A percentile compares a stretch with the other conserved stretches of the same genome.
These are phyloP conservation scores for Maconellicoccus hirsutus DNA, from an alignment of 1,140 invertebrate species.

Conservation along the genomic window DNA sequence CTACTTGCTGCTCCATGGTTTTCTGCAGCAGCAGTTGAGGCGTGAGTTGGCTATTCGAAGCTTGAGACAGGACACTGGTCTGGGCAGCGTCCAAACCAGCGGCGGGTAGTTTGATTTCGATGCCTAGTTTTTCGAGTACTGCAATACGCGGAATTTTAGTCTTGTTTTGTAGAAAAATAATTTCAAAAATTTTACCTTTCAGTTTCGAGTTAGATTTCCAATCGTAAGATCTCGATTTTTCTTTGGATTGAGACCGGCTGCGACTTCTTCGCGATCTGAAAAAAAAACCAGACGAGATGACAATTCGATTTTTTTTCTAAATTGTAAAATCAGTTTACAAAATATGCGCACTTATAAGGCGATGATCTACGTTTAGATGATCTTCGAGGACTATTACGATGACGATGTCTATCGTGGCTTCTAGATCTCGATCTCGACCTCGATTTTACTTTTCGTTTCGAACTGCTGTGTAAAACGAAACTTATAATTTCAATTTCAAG, in stretches of 20 bases:
- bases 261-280: conserved; percentile 9
- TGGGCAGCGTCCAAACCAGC: neutral
- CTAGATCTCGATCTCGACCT: neutral
- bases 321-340: neutral
- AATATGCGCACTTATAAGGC: neutral
- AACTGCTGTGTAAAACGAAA: neutral
- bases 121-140: conserved; percentile 32
- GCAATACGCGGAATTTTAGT: too few relatives aligned
- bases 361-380: neutral
- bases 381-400: neutral
- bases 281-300: neutral
- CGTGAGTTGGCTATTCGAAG: conserved; percentile 23
- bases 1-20: conserved; percentile 28
- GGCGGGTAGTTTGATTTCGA: conserved; percentile 30
- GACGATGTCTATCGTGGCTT: neutral
- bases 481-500: too few relatives aligned
- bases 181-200: conserved; percentile 19
- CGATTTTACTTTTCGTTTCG: neutral
- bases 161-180: too few relatives aligned
- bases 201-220: conserved; percentile 4
- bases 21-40: conserved; percentile 27
- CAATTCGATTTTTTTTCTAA: too few relatives aligned
- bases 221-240: neutral
- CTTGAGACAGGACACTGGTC: too few relatives aligned
- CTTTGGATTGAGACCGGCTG: neutral